Percentiles rank a stretch among this genome's conserved stretches.
phyloP scores from a whole-genome alignment of 2,113 vertebrate species.

The Pteruthius melanotis region DNA sequence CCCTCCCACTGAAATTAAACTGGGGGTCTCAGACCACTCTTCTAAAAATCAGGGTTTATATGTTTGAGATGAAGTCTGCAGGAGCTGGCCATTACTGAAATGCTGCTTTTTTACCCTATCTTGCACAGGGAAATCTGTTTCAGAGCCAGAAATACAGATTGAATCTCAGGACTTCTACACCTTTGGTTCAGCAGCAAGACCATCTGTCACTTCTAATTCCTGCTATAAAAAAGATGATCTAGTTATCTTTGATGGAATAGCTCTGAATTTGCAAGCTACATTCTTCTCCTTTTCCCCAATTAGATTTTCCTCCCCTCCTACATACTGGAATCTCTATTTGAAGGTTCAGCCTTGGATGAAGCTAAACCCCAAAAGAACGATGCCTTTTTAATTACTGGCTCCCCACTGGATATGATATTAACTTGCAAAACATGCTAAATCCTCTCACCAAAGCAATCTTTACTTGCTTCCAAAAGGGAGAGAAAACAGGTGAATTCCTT shows the following conservation, averaged over 20 bases:
- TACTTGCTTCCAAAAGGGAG: not conserved
- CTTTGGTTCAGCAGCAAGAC: slow-evolving; percentile 44
- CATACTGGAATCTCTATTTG: not conserved
- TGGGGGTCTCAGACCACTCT: not conserved
- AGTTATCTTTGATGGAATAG: slow-evolving; percentile 33
- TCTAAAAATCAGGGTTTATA: not conserved
- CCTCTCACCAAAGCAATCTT: not conserved
- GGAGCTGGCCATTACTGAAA: not conserved
- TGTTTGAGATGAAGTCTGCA: not conserved
- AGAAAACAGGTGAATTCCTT: slow-evolving; percentile 5
- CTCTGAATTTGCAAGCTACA: not conserved
- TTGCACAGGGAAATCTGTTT: slow-evolving; percentile 25
- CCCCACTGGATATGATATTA: not conserved
- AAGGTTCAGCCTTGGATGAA: not conserved
- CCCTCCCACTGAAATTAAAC: not conserved
- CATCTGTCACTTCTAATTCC: slow-evolving; percentile 52
- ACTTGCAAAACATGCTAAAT: not conserved
- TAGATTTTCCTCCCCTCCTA: not conserved
- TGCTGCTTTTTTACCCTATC: not conserved
- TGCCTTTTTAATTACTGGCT: not conserved
- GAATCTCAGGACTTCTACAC: slow-evolving; percentile 32
- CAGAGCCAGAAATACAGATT: slow-evolving; percentile 30
- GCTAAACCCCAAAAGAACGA: not conserved
- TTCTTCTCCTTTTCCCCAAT: not conserved
- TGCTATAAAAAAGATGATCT: slow-evolving; percentile 40